Conservation (phyloP, 1,140 invertebrate species). For the Bombus waltoni region DNA sequence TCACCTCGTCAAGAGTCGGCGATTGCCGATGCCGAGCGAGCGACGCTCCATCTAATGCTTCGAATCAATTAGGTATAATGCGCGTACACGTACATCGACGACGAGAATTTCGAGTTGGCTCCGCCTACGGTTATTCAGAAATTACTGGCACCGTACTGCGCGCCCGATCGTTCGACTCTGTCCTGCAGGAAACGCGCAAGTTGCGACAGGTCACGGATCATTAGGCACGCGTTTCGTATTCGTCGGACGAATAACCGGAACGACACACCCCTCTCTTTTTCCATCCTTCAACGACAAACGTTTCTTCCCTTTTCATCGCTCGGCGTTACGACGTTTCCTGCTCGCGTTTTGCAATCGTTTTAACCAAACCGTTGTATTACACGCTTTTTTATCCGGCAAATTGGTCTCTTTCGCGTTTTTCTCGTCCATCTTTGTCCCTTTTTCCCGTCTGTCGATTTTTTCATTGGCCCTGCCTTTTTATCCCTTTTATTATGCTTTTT, state of each 20-base stretch:
- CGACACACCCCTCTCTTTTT: not conserved
- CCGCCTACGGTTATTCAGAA: not conserved
- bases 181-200: not conserved
- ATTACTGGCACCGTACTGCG: not conserved
- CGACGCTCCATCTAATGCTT: slow-evolving; percentile 15
- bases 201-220: not conserved
- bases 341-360: not conserved
- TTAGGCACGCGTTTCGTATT: not conserved
- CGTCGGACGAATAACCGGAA: not conserved
- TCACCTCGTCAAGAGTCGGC: slow-evolving; percentile 28
- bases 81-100: not conserved
- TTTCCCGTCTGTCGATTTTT: not conserved
- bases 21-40: not conserved
- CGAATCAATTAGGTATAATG: slow-evolving; percentile 38
- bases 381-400: not conserved
- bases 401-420: too few relatives aligned
- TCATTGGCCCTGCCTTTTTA: not conserved
- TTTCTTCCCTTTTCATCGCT: too few relatives aligned
- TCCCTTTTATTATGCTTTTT: not conserved
- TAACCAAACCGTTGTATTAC: not conserved
- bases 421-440: not conserved
- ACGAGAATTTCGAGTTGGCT: not conserved
- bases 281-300: not conserved
- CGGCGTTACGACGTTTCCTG: not conserved
- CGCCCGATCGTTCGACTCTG: not conserved